These are phyloP conservation scores for Leptopilina myrica DNA, from an alignment of 2,888 invertebrate genomes.

Conservation along the genomic window DNA sequence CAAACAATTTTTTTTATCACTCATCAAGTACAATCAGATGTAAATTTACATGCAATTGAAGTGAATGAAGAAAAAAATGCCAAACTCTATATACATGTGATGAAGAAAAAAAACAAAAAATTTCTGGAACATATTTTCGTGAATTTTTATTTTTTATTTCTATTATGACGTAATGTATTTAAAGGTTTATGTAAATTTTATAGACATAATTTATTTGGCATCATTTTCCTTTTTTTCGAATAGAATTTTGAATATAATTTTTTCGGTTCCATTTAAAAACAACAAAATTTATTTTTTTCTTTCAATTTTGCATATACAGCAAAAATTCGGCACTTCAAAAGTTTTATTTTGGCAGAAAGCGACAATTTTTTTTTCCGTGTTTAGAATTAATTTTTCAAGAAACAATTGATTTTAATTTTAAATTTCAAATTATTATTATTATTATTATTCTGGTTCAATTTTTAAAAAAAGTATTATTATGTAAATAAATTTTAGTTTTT, in stretches of 20 bases:
- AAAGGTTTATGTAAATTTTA: background rate
- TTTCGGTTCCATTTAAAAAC: background rate
- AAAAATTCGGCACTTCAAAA: too few species aligned
- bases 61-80: background rate
- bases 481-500: too few species aligned
- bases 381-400: too few species aligned
- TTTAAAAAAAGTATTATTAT: too few species aligned
- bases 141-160: background rate
- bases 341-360: too few species aligned
- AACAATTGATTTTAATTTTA: too few species aligned
- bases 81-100: background rate
- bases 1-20: background rate
- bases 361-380: too few species aligned
- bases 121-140: background rate
- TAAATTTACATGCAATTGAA: background rate
- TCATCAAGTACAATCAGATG: constrained; percentile 20
- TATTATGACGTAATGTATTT: background rate
- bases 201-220: background rate
- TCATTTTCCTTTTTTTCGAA: background rate
- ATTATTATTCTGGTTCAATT: too few species aligned
- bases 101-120: background rate
- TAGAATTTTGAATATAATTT: too few species aligned
- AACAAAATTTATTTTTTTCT: too few species aligned
- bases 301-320: too few species aligned
- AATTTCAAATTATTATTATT: too few species aligned